Conservation (phyloP, 2,113 vertebrate species). For the Saccopteryx leptura region DNA sequence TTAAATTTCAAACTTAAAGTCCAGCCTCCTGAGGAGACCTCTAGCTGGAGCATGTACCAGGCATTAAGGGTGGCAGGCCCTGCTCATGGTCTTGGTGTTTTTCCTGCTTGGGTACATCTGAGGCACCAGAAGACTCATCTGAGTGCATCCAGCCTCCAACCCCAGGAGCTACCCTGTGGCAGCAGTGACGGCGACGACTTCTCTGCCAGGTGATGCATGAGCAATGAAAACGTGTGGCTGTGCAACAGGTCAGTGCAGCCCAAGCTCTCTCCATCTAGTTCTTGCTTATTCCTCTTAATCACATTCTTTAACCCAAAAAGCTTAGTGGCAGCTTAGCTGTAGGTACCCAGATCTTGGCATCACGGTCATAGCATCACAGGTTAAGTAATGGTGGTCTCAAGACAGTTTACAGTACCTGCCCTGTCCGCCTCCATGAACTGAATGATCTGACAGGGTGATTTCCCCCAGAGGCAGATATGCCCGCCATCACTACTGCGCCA, state of each 20-base stretch:
- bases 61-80: conserved; percentile 92
- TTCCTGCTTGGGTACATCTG: conserved; percentile 91
- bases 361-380: conserved; percentile 93
- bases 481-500: conserved; percentile 97
- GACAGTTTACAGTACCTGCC: conserved; percentile 94
- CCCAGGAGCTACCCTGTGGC: background rate
- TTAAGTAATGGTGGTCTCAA: conserved; percentile 93
- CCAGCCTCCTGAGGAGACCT: background rate
- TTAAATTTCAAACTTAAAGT: conserved; percentile 21
- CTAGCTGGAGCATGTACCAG: background rate
- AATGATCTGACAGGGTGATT: conserved; percentile 94
- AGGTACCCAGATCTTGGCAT: conserved; percentile 95
- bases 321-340: conserved; percentile 88
- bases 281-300: conserved; percentile 95
- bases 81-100: conserved; percentile 90
- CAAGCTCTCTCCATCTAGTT: conserved; percentile 92
- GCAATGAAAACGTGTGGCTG: conserved; percentile 93
- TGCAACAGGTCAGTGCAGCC: conserved; percentile 91
- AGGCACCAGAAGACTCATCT: conserved; percentile 91
- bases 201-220: conserved; percentile 89
- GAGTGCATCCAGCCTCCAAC: conserved; percentile 79
- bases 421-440: conserved; percentile 94
- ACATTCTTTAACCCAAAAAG: conserved; percentile 92
- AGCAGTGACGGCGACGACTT: too few species aligned
- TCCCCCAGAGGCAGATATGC: conserved; percentile 98